A percentile compares a stretch with the other conserved stretches of the same genome.
phyloP scores from a whole-genome alignment of 1,140 invertebrate species.

The Trichonephila clavipes region DNA sequence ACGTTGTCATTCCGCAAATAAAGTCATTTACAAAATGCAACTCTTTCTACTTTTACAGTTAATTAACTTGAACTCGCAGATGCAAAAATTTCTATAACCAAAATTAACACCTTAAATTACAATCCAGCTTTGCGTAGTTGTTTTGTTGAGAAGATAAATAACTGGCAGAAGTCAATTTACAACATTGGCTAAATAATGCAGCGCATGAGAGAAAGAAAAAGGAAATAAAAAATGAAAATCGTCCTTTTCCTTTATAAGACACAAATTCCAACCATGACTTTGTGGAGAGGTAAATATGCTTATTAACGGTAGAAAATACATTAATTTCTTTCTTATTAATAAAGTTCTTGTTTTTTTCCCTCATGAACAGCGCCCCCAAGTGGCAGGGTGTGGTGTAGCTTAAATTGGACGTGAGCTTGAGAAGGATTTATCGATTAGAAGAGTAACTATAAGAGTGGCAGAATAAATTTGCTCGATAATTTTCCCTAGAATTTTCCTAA shows the following conservation, averaged over 20 bases:
- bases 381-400: conserved; percentile 48
- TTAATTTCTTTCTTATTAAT: conserved; percentile 59
- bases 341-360: conserved; percentile 43
- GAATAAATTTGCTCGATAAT: neutral
- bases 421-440: conserved; percentile 48
- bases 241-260: neutral
- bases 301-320: conserved; percentile 56
- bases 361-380: conserved; percentile 12
- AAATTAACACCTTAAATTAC: conserved; percentile 56
- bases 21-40: conserved; percentile 38
- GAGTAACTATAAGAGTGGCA: conserved; percentile 2
- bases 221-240: neutral
- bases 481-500: neutral
- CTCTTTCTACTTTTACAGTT: neutral
- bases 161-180: conserved; percentile 54
- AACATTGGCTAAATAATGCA: conserved; percentile 21
- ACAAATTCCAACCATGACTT: conserved; percentile 18
- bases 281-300: conserved; percentile 44
- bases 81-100: conserved; percentile 21
- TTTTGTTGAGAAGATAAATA: conserved; percentile 47
- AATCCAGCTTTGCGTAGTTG: neutral
- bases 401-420: conserved; percentile 16
- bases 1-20: neutral
- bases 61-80: conserved; percentile 29
- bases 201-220: neutral